A percentile compares a stretch with the other conserved stretches of the same genome.
Evolutionary conservation across 2,113 vertebrate species (phyloP).

Genomic region (Amphilophus citrinellus): DNA sequence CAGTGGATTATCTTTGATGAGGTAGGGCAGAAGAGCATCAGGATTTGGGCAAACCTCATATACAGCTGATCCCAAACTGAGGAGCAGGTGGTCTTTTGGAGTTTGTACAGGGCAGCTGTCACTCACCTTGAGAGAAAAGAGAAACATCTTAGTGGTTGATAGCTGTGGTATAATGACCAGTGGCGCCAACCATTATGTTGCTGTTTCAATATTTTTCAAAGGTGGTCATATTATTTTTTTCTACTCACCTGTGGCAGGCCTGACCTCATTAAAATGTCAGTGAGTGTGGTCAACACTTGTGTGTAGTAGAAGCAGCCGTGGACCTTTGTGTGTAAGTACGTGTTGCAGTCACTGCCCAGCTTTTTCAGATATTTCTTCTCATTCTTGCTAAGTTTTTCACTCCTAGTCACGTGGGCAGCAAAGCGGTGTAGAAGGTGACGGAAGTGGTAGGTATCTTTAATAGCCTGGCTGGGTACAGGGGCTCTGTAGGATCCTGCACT

Average conservation of each 20-base stretch:
- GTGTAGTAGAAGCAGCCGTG: conserved; percentile 74
- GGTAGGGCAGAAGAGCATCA: conserved; percentile 78
- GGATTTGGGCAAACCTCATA: conserved; percentile 76
- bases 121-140: conserved; percentile 68
- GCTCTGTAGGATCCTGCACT: conserved; percentile 58
- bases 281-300: conserved; percentile 81
- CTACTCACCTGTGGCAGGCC: conserved; percentile 81
- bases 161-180: background rate
- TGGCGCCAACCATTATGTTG: too few species aligned
- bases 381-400: conserved; percentile 47
- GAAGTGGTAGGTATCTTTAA: conserved; percentile 84
- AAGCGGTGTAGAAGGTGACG: conserved; percentile 82
- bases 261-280: conserved; percentile 77
- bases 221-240: background rate
- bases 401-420: conserved; percentile 76
- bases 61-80: conserved; percentile 79
- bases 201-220: too few species aligned
- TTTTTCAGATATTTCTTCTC: conserved; percentile 64
- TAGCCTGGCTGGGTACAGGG: conserved; percentile 38
- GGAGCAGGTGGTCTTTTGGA: conserved; percentile 84
- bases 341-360: conserved; percentile 76
- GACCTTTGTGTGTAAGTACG: conserved; percentile 82
- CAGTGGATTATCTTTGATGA: conserved; percentile 70
- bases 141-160: background rate
- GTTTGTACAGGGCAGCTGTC: conserved; percentile 76